Percentiles rank a stretch among this genome's conserved stretches.
phyloP scores from a whole-genome alignment of 2,113 vertebrate genomes.

The Lichenostomus cassidix region DNA sequence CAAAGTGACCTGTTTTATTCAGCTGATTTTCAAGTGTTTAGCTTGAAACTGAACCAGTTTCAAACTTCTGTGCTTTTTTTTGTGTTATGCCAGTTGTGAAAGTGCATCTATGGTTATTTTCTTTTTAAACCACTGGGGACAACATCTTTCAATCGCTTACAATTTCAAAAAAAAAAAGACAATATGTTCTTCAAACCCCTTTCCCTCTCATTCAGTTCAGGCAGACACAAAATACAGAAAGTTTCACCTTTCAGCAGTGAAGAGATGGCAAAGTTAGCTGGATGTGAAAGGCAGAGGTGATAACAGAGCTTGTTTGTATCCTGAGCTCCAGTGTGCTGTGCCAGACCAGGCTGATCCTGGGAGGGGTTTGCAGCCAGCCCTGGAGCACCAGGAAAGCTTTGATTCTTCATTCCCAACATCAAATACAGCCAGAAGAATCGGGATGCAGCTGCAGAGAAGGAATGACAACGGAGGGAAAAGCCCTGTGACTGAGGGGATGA shows the following conservation, averaged over 20 bases:
- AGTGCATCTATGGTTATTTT: not conserved
- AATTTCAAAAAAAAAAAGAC: not conserved
- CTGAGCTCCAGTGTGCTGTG: not conserved
- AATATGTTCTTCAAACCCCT: not conserved
- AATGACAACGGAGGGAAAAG: not conserved
- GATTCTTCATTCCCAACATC: not conserved
- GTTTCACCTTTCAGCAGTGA: not conserved
- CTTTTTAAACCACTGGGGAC: not conserved
- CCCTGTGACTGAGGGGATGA: rapidly evolving
- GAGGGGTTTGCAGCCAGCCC: not conserved
- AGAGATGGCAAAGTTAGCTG: not conserved
- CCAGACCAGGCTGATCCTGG: not conserved
- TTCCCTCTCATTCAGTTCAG: not conserved
- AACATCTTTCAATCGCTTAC: not conserved
- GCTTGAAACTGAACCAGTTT: not conserved
- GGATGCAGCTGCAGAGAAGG: not conserved
- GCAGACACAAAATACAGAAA: not conserved
- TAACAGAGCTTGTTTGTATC: not conserved
- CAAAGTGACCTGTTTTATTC: not conserved
- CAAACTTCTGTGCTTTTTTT: not conserved
- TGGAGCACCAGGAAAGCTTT: not conserved
- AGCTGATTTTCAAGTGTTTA: not conserved
- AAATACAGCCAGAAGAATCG: not conserved
- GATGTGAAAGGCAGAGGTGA: not conserved
- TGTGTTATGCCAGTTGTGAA: not conserved